Base-by-base conservation (phyloP, 1,140 invertebrate species). In the Asobara japonica region DNA sequence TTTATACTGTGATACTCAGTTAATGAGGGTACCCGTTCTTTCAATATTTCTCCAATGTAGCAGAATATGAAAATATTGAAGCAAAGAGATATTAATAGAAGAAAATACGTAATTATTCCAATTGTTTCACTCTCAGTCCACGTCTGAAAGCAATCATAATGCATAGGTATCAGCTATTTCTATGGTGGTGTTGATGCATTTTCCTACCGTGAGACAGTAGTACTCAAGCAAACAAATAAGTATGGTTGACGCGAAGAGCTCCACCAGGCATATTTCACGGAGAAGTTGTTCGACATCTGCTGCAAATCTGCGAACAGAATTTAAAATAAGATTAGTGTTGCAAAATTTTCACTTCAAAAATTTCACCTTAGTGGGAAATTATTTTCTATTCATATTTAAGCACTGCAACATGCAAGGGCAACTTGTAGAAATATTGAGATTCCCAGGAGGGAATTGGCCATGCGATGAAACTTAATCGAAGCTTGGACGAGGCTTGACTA, bases 41-140 rank as follows among this genome's bases (percentile, higher is more conserved):
- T 65, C 0, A 83, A 72, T 6, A 82, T 7, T 36, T 83, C 78
- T 0, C 81, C 78, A n/a, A 83, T 78, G n/a, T 79, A 78, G 38
- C 82, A 83, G 56, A 80, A 80, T 65, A 82, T 80, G 6, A 81
- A 75, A 36, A 80, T 77, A 64, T 83, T 82, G 25, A 79, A 79
- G n/a, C 72, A 74, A n/a, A 82, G 78, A 0, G 82, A 80, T 1
- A 76, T 33, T 0, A 83, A 48, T n/a, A 82, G 16, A 1, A 74
- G 75, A 1, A 69, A 69, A 27, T 79, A 82, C 0, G 79, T 80
- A 1, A 75, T 41, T 6, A 77, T 72, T 20, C 65, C 73, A 0
- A 80, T 31, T 0, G 68, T 27, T 1, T 80, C 66, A 30, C 56
- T 72, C 1, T 75, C 76, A 29, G 74, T 27, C 78, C 77, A 81